phyloP scores from a whole-genome alignment of 1,140 invertebrate species.

The Probaryconus sp. region DNA sequence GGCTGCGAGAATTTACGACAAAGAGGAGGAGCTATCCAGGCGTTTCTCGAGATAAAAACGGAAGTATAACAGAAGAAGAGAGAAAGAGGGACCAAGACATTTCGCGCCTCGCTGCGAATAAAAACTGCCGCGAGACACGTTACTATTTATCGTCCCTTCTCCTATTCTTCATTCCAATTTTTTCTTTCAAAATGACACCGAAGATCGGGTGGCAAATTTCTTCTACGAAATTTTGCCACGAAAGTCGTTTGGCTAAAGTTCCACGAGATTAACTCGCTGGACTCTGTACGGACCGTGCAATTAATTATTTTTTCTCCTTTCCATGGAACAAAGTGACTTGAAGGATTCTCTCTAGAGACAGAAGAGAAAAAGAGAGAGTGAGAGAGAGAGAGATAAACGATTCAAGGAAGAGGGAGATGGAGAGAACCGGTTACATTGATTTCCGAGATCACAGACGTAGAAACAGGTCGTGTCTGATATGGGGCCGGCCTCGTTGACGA shows the following conservation, averaged over 20 bases:
- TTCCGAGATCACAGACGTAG: constrained; percentile 49
- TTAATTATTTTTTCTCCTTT: constrained; percentile 42
- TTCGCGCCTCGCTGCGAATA: constrained; percentile 62
- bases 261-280: no score
- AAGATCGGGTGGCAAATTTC: no score
- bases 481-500: constrained; percentile 50
- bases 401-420: constrained; percentile 11
- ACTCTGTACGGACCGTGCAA: constrained; percentile 3
- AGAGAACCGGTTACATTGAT: constrained; percentile 53
- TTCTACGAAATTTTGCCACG: no score
- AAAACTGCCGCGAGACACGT: constrained; percentile 57
- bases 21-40: constrained; percentile 44
- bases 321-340: constrained; percentile 25
- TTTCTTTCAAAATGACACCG: no score
- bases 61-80: constrained; percentile 38
- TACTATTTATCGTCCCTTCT: constrained; percentile 62
- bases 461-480: constrained; percentile 65
- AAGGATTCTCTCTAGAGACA: constrained; percentile 11
- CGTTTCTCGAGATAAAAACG: constrained; percentile 57
- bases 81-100: constrained; percentile 16
- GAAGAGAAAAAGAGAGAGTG: constrained; percentile 14
- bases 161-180: constrained; percentile 11
- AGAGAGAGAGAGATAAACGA: neutral
- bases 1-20: constrained; percentile 63
- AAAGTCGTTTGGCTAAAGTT: no score